A percentile compares a stretch with the other conserved stretches of the same genome.
Conservation (phyloP, 2,888 invertebrate genomes). For the Crematogaster levior region DNA sequence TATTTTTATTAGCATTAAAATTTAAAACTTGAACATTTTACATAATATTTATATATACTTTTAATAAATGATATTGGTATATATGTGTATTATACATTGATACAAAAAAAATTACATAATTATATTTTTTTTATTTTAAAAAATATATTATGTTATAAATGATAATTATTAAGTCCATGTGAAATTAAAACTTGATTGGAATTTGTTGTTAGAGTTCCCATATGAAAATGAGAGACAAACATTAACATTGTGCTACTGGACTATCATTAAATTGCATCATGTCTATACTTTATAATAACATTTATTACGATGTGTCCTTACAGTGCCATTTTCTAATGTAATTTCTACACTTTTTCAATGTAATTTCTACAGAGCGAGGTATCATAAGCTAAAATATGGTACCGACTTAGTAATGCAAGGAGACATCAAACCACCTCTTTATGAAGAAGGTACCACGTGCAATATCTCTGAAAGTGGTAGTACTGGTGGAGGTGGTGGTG, state of each 20-base stretch:
- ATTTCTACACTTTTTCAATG: conserved; percentile 80
- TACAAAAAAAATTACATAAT: conserved; percentile 2
- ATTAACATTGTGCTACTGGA: neutral
- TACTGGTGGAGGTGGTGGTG: conserved; percentile 86
- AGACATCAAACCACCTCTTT: conserved; percentile 93
- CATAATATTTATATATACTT: neutral
- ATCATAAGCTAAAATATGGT: conserved; percentile 98
- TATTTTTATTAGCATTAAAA: neutral
- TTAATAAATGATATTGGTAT: neutral
- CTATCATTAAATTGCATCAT: neutral
- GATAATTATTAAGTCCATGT: neutral
- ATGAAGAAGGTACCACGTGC: conserved; percentile 87
- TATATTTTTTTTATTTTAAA: neutral
- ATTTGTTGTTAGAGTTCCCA: neutral
- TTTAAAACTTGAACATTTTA: neutral
- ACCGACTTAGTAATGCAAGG: conserved; percentile 96
- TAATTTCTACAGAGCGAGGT: conserved; percentile 90
- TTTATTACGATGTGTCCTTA: neutral
- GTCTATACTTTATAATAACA: neutral
- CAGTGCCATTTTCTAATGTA: neutral
- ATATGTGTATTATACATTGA: neutral
- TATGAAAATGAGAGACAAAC: neutral
- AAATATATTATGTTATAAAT: neutral
- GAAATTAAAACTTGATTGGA: neutral
- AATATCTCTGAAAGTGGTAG: conserved; percentile 80